Base-by-base conservation (phyloP, 92 coral and sea anemone species). In the Blastomussa wellsi region DNA sequence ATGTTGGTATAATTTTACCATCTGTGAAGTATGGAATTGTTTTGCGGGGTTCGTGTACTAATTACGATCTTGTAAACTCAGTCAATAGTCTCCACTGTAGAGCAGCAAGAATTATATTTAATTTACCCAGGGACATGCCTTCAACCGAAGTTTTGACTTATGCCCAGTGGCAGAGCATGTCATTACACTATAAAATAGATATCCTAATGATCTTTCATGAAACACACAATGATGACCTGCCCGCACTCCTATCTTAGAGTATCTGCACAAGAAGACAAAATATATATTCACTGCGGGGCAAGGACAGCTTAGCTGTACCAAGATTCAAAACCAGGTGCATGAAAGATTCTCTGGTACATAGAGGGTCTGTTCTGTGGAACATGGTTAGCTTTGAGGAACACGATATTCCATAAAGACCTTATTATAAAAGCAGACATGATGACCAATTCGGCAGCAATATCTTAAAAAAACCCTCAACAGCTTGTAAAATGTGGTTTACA, bases 41-140 rank as follows among this genome's bases (percentile, higher is more conserved):
- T 71, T 70, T 71, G 76, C 14, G 76, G 49, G 76, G 47, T 71
- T 4, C 28, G 47, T 36, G 76, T 26, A 32, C 44, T 71, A 71
- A 71, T 4, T 71, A 44, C 28, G 24, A 71, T 32, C 32, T 71
- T 16, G 35, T 71, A 19, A 35, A 13, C 28, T 71, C 76, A 62
- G 24, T 62, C 24, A 5, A 16, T 8, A 24, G 68, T 19, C 68
- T 47, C 15, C 44, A 39, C 7, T 39, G 44, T 39, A 39, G 44
- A 7, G 44, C 44, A 39, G 44, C 44, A 39, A 39, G 44, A 39
- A 39, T 39, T 39, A 39, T 39, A 39, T 39, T 39, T 39, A 39
- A 39, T 39, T 39, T 39, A 39, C 44, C 44, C 7, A 39, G 44
- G 44, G 4, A 39, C 44, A 39, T 39, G 44, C 44, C 44, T 7